Conservation (phyloP, 1,140 invertebrate species). For the Procambarus virginalis region DNA sequence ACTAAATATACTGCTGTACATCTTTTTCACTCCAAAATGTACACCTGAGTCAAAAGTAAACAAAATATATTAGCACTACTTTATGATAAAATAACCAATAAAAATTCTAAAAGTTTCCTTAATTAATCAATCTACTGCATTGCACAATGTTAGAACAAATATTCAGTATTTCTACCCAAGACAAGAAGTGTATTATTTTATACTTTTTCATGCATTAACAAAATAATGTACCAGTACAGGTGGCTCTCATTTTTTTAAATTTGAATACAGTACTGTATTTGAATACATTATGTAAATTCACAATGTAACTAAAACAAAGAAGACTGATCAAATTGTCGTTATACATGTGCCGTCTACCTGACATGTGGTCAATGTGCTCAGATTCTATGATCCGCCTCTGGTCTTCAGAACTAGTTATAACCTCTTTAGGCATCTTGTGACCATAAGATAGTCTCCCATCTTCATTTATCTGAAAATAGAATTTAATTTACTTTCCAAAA, state of each 20-base stretch:
- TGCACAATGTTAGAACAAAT: no score
- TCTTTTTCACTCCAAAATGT: constrained; percentile 73
- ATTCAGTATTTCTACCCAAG: no score
- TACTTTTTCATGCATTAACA: no score
- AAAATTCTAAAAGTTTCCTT: no score
- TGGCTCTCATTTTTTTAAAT: no score
- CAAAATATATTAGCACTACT: not conserved
- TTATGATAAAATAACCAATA: no score
- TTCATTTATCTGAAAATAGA: constrained; percentile 52
- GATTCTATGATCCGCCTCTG: constrained; percentile 70
- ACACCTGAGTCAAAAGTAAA: constrained; percentile 70
- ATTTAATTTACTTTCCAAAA: not conserved
- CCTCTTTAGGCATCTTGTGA: constrained; percentile 71
- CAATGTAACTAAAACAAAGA: no score
- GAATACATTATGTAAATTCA: no score
- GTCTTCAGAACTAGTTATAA: constrained; percentile 70
- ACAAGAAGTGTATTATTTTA: no score
- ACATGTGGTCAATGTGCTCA: constrained; percentile 70
- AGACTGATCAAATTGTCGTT: not conserved
- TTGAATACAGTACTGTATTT: no score
- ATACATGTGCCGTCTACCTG: constrained; percentile 57
- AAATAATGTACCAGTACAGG: no score
- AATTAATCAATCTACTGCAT: no score
- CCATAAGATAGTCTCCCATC: constrained; percentile 71
- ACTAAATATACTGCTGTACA: constrained; percentile 71